These are phyloP conservation scores for Orthosia gothica DNA, from an alignment of 2,888 invertebrate species.

Conservation along the genomic window DNA sequence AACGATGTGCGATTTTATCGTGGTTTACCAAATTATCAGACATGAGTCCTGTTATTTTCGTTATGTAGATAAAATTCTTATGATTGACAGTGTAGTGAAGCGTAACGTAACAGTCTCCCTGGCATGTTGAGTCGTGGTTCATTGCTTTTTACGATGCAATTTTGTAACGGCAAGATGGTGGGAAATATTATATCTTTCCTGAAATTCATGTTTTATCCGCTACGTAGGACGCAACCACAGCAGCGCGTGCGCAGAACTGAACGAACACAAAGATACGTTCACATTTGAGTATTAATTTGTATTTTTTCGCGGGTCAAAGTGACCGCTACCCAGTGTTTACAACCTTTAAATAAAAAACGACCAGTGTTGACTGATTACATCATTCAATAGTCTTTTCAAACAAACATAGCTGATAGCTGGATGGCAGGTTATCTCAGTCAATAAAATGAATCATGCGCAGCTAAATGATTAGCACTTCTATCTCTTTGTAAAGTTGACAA, in stretches of 20 bases:
- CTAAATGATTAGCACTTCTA: slow-evolving; percentile 29
- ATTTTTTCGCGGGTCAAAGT: slow-evolving; percentile 22
- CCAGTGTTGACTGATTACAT: slow-evolving; percentile 34
- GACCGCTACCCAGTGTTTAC: slow-evolving; percentile 27
- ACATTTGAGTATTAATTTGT: slow-evolving; percentile 42
- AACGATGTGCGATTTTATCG: slow-evolving; percentile 22
- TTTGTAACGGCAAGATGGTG: slow-evolving; percentile 38
- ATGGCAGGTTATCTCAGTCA: slow-evolving; percentile 59
- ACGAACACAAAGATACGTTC: slow-evolving; percentile 47
- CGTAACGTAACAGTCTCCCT: slow-evolving; percentile 44
- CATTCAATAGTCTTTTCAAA: slow-evolving; percentile 25
- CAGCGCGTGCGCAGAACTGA: slow-evolving; percentile 62
- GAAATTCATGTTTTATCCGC: slow-evolving; percentile 57
- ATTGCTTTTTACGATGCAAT: slow-evolving; percentile 63
- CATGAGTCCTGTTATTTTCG: slow-evolving; percentile 2
- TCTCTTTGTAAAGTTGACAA: slow-evolving; percentile 20
- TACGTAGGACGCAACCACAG: slow-evolving; percentile 35
- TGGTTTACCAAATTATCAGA: slow-evolving; percentile 15
- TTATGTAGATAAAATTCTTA: slow-evolving; percentile 28
- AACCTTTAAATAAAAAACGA: slow-evolving; percentile 2
- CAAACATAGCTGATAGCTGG: slow-evolving; percentile 23
- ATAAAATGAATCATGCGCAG: slow-evolving; percentile 56
- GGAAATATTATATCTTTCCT: slow-evolving; percentile 34
- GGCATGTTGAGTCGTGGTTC: slow-evolving; percentile 40
- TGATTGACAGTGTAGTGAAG: slow-evolving; percentile 46